Percentiles rank a stretch among this genome's conserved stretches.
These are phyloP conservation scores for Macaria notata DNA, from an alignment of 2,888 invertebrate genomes.

Conservation along the genomic window DNA sequence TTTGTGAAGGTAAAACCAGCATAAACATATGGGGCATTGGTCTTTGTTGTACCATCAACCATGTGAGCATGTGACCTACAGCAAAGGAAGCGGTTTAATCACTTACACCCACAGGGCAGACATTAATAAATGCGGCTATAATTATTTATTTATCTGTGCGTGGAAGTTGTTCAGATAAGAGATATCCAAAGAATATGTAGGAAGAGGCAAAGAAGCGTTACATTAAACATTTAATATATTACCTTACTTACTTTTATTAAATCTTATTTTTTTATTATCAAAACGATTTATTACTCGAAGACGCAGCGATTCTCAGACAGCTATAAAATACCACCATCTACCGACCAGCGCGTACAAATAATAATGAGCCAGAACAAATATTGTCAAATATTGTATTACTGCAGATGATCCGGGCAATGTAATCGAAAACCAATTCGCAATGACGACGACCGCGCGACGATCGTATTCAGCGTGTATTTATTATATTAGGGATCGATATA, in stretches of 20 bases:
- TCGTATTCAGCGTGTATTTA: too few relatives aligned
- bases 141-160: background rate
- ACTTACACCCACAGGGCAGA: conserved; percentile 4
- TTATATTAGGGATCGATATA: too few relatives aligned
- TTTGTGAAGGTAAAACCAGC: too few relatives aligned
- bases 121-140: background rate
- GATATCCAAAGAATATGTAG: background rate
- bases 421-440: conserved; percentile 18
- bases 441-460: conserved; percentile 2
- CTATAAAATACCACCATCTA: conserved; percentile 3
- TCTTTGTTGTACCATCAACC: background rate
- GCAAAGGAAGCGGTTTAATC: conserved; percentile 14
- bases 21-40: background rate
- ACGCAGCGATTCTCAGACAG: too few relatives aligned
- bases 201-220: too few relatives aligned
- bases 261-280: too few relatives aligned
- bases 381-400: conserved; percentile 16
- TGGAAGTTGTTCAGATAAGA: conserved; percentile 1
- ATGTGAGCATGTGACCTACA: background rate
- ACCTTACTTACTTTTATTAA: too few relatives aligned
- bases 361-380: background rate
- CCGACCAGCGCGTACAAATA: background rate
- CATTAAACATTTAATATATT: too few relatives aligned
- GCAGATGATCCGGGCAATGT: conserved; percentile 11
- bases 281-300: too few relatives aligned